phyloP scores from a whole-genome alignment of 2,113 vertebrate genomes.

The Paramisgurnus dabryanus region DNA sequence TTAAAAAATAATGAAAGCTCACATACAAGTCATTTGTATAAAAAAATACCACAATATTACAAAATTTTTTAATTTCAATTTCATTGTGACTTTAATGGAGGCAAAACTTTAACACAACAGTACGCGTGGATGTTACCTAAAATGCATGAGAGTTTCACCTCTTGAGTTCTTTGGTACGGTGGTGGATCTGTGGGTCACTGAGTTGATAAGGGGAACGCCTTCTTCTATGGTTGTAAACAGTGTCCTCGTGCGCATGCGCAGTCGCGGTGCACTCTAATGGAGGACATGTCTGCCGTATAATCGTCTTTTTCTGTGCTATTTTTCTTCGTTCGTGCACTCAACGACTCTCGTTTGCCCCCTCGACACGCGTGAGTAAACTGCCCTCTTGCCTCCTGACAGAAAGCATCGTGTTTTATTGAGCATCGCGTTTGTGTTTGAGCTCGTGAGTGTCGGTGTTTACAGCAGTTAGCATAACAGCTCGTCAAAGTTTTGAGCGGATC shows the following conservation, averaged over 20 bases:
- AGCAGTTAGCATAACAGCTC: slow-evolving; percentile 16
- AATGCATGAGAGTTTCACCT: no score
- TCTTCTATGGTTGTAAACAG: slow-evolving; percentile 71
- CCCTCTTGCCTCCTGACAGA: neutral
- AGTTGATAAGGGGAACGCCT: slow-evolving; percentile 57
- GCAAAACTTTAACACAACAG: no score
- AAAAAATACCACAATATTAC: no score
- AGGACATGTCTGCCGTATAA: slow-evolving; percentile 64
- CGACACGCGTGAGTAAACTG: slow-evolving; percentile 31
- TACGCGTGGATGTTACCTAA: no score
- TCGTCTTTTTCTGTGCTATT: slow-evolving; percentile 54
- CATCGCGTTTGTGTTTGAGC: slow-evolving; percentile 23
- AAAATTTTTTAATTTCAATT: no score
- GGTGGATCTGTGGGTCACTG: neutral
- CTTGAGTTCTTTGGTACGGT: no score
- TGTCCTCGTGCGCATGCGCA: slow-evolving; percentile 72
- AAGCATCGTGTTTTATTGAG: neutral
- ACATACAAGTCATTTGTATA: no score
- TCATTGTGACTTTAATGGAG: no score
- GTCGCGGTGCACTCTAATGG: slow-evolving; percentile 68
- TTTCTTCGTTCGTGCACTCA: slow-evolving; percentile 32
- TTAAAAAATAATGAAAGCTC: no score
- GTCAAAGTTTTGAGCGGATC: slow-evolving; percentile 35
- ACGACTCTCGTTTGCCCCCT: slow-evolving; percentile 28
- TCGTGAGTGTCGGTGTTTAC: slow-evolving; percentile 7